Conservation (phyloP, 2,888 invertebrate genomes). For the Rhopalosiphum nymphaeae region DNA sequence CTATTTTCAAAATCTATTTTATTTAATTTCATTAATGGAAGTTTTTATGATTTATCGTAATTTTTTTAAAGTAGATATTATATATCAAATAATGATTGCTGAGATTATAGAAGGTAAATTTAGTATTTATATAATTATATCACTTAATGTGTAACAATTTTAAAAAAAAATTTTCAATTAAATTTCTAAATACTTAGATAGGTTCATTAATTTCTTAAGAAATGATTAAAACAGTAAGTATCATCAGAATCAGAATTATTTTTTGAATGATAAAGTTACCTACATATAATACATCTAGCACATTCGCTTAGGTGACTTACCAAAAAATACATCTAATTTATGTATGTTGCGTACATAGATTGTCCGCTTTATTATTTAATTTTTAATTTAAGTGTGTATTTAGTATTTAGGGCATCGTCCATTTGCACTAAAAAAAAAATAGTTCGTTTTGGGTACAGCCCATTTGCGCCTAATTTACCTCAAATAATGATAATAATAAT, state of each 20-base stretch:
- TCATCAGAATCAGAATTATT: background rate
- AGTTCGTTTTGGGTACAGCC: too few relatives aligned
- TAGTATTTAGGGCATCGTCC: too few relatives aligned
- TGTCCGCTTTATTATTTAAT: background rate
- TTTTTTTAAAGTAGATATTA: background rate
- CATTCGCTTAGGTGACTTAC: background rate
- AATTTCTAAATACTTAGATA: background rate
- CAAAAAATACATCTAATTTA: background rate
- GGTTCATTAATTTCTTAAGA: background rate
- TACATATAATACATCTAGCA: background rate
- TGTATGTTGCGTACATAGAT: background rate
- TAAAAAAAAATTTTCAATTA: background rate
- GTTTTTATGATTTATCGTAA: background rate
- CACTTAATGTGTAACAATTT: background rate
- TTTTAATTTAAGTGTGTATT: background rate
- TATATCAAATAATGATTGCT: background rate
- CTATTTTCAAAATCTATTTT: background rate
- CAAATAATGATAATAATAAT: too few relatives aligned
- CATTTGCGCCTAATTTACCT: too few relatives aligned
- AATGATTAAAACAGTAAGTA: background rate
- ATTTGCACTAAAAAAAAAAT: too few relatives aligned
- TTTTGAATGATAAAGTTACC: background rate
- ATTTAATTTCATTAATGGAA: background rate
- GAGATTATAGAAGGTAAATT: background rate
- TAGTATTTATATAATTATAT: background rate